Conservation (phyloP, 2,797 vertebrate species). For the Enteromius fasciolatus region DNA sequence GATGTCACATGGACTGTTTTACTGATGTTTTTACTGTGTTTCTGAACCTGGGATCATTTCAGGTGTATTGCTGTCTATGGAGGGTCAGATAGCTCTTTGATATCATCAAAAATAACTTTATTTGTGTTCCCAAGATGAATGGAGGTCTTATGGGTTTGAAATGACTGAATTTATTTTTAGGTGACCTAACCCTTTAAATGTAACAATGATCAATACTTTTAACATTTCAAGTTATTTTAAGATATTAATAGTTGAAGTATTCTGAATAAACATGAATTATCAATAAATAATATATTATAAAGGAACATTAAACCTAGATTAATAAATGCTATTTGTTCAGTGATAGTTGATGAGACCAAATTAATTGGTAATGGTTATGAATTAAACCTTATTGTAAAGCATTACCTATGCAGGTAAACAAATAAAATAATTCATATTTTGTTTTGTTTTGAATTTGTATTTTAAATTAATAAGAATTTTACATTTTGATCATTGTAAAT, state of each 20-base stretch:
- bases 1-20: too few species aligned
- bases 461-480: neutral
- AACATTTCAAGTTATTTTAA: neutral
- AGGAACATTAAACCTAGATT: neutral
- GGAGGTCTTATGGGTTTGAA: too few species aligned
- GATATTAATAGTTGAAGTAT: neutral
- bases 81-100: too few species aligned
- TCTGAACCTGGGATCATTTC: too few species aligned
- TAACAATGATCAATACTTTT: neutral
- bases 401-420: neutral
- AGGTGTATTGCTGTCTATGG: too few species aligned
- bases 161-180: too few species aligned
- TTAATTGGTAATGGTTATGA: neutral
- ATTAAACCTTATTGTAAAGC: neutral
- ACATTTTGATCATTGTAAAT: neutral
- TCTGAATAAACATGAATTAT: neutral
- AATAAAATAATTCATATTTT: neutral
- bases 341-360: neutral
- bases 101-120: too few species aligned
- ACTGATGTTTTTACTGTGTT: too few species aligned
- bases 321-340: neutral
- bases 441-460: neutral
- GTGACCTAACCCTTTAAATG: too few species aligned
- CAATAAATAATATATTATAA: neutral
- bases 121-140: too few species aligned